A percentile compares a stretch with the other conserved stretches of the same genome.
Conservation (phyloP, 2,797 vertebrate genomes). For the Glyptemys insculpta region DNA sequence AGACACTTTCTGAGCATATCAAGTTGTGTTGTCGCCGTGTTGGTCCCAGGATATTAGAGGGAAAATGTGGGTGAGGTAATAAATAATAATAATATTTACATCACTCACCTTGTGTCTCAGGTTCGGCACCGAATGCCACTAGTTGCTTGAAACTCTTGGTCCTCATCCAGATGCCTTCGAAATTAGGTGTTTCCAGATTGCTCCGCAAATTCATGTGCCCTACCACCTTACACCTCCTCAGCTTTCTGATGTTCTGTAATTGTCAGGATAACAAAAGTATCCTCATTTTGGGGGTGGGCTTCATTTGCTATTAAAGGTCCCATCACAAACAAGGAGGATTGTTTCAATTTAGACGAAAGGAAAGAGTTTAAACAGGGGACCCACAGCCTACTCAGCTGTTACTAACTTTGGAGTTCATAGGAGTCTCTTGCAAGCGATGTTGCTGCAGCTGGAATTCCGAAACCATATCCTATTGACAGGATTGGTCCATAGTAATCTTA, state of each 20-base stretch:
- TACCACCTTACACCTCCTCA: not conserved
- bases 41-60: too few species aligned
- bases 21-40: too few species aligned
- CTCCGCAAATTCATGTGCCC: fast-evolving
- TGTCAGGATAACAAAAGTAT: not conserved
- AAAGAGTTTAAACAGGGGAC: conserved; percentile 27
- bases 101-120: not conserved
- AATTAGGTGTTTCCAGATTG: not conserved
- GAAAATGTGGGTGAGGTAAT: too few species aligned
- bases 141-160: not conserved
- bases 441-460: conserved; percentile 16
- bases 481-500: too few species aligned
- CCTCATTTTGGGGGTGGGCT: not conserved
- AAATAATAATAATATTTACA: too few species aligned
- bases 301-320: fast-evolving
- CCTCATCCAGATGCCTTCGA: not conserved
- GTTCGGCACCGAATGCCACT: not conserved
- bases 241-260: not conserved
- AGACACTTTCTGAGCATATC: too few species aligned
- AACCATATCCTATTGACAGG: not conserved
- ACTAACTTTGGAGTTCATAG: conserved; percentile 18
- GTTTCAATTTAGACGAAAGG: conserved; percentile 15
- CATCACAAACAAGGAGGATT: not conserved
- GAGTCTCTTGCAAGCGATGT: not conserved
- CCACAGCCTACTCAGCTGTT: not conserved